Base-by-base conservation (phyloP, 2,797 vertebrate species). In the Silurus aristotelis region DNA sequence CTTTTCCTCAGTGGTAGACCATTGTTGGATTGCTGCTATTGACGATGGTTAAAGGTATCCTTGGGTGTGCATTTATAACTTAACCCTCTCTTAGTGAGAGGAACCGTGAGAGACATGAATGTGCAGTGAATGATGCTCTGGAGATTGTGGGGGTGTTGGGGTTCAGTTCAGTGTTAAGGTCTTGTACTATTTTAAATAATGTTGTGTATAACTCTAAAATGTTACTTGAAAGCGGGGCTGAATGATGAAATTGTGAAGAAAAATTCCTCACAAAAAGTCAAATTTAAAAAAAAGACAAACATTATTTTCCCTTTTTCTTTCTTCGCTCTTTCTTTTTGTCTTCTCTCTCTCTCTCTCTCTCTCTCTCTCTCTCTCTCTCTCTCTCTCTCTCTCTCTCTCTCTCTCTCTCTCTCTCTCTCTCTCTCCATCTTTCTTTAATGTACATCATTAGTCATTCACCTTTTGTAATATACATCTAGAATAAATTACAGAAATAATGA, bases 1-100 rank as follows among this genome's bases (percentile, higher is more conserved):
- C 31, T 66, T 88, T 89, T 90, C 82, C 87, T 87, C 68, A 63
- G 84, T 81, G 67, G 88, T 88, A 85, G 84, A 88, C 90, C 89
- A 89, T 86, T 91, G 87, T 70, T 78, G 17, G 17, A 52, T 27
- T 52, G 79, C 64, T 82, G 68, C 60, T 70, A 63, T 64, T 77
- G 43, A 84, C 17, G 8, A 22, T 58, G 61, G 61, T 73, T 52
- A 48, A 70, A 70, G 52, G 46, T 58, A 52, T 66, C 55, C 13
- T 70, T 43, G 46, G 22, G 64, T 9, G 0, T 73, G 46, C 20
- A 17, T 43, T 75, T 83, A 61, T 71, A 22, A 27, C 58, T 27
- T 17, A 38, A 52, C 61, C 63, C 27, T 68, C 19, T 83, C 52
- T 22, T 58, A 38, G 73, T 25, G 15, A 60, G 61, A 78, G 25